A percentile compares a stretch with the other conserved stretches of the same genome.
phyloP scores from a whole-genome alignment of 2,797 vertebrate species.

The Lepus oiostolus region DNA sequence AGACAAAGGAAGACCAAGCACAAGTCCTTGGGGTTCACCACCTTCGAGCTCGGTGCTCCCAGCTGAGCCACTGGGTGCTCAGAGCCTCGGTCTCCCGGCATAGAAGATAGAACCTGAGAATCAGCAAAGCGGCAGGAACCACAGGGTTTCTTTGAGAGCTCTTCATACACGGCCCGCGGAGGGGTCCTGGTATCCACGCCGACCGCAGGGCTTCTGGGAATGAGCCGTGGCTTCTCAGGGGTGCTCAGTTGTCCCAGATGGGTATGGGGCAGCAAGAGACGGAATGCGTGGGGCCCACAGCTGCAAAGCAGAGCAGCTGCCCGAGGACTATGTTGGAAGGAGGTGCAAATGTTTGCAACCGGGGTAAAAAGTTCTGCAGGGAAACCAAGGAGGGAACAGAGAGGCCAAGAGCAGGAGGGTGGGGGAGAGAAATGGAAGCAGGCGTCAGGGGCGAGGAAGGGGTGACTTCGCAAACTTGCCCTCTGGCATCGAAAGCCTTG shows the following conservation, averaged over 20 bases:
- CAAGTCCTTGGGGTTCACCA: neutral
- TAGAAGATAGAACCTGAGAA: neutral
- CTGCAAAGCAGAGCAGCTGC: neutral
- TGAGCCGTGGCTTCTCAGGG: rapidly evolving
- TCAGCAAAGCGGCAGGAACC: neutral
- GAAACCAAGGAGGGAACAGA: neutral
- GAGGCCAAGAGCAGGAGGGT: neutral
- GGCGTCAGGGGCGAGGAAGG: conserved; percentile 61
- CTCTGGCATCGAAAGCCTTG: conserved; percentile 70
- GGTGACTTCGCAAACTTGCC: conserved; percentile 66
- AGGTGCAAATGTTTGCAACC: neutral
- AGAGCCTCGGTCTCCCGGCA: neutral
- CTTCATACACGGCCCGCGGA: neutral
- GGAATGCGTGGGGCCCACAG: rapidly evolving
- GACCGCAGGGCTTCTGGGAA: neutral
- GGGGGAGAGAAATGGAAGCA: conserved; percentile 57
- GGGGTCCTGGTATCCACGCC: rapidly evolving
- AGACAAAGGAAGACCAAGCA: neutral
- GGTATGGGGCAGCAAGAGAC: rapidly evolving
- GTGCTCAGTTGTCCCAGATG: neutral
- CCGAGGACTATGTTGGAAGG: neutral
- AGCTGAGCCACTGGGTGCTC: neutral
- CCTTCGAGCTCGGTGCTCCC: neutral
- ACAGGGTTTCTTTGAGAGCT: too few species aligned
- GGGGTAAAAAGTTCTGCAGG: neutral